Percentiles rank a stretch among this genome's conserved stretches.
Conservation (phyloP, 2,113 vertebrate species). For the Catharus bicknelli region DNA sequence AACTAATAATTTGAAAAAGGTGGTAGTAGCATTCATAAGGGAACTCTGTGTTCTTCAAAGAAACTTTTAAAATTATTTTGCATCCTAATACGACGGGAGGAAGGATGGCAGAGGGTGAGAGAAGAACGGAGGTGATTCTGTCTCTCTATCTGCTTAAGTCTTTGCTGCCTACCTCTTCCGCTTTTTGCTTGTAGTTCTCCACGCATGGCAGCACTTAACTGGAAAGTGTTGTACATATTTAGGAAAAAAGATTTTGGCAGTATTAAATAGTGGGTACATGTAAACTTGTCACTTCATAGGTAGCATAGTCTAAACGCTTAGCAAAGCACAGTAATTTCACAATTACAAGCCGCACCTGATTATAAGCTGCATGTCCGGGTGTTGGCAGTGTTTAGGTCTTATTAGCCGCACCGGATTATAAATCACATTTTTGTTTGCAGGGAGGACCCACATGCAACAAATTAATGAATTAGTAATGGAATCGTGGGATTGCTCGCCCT, state of each 20-base stretch:
- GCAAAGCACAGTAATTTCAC: background rate
- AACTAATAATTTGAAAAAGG: background rate
- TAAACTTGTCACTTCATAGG: background rate
- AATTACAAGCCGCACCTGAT: no score
- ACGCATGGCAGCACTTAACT: background rate
- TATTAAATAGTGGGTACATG: background rate
- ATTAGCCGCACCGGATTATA: no score
- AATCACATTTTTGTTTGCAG: no score
- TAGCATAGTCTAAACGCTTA: background rate
- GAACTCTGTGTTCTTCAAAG: background rate
- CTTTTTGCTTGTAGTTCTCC: background rate
- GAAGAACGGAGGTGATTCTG: background rate
- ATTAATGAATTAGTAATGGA: no score
- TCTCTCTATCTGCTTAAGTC: background rate
- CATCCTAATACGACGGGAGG: background rate
- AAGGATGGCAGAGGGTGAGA: background rate
- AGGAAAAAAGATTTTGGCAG: background rate
- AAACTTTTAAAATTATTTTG: background rate
- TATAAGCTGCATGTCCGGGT: no score
- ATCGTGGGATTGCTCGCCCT: no score
- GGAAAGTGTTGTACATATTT: background rate
- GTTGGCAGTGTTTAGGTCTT: no score
- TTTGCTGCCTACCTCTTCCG: background rate
- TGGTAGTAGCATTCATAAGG: background rate
- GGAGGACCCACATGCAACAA: no score